A percentile compares a stretch with the other conserved stretches of the same genome.
Conservation (phyloP, 2,797 vertebrate species). For the Syngnathus acus region DNA sequence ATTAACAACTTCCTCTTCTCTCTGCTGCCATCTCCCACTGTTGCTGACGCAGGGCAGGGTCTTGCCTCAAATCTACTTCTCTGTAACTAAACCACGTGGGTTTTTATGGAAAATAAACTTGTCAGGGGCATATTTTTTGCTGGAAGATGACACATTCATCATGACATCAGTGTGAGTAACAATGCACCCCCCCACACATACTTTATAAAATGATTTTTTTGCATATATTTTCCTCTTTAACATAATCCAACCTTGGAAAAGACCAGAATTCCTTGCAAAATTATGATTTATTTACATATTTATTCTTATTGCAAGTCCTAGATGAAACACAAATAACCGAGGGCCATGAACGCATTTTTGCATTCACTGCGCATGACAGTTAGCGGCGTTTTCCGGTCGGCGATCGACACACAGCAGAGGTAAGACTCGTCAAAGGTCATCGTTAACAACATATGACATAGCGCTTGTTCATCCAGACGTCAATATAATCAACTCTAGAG, state of each 20-base stretch:
- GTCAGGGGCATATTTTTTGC: not conserved
- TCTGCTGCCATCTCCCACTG: slow-evolving; percentile 5
- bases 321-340: not conserved
- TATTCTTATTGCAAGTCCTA: not conserved
- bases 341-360: slow-evolving; percentile 22
- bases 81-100: not conserved
- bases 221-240: not conserved
- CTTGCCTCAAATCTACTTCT: slow-evolving; percentile 3
- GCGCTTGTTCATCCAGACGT: not conserved
- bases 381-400: not conserved
- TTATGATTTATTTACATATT: not conserved
- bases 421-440: slow-evolving; percentile 10
- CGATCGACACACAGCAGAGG: slow-evolving; percentile 11
- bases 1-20: slow-evolving; percentile 42
- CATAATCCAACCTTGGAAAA: not conserved
- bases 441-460: not conserved
- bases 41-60: not conserved
- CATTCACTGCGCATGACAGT: slow-evolving; percentile 30
- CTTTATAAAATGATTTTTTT: not conserved
- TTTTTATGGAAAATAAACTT: not conserved
- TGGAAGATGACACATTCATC: slow-evolving; percentile 5
- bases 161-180: not conserved
- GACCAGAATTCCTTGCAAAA: not conserved
- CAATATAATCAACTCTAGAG: not conserved
- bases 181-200: not conserved